phyloP scores from a whole-genome alignment of 2,888 invertebrate species.

The Anodontia alba region DNA sequence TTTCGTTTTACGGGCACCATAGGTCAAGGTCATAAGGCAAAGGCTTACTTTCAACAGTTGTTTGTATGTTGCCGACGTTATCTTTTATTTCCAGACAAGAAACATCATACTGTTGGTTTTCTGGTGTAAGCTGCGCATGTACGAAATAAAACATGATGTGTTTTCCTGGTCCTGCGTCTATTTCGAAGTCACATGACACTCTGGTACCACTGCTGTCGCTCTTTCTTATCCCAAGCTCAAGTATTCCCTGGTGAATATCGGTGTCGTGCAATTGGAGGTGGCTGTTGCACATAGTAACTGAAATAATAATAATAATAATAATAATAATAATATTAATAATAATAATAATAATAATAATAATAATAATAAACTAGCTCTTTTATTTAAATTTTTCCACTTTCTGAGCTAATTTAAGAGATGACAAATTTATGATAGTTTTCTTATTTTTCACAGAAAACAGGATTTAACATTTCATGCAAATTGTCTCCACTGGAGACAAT shows the following conservation, averaged over 20 bases:
- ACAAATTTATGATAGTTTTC: too few relatives aligned
- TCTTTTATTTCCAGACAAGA: conserved; percentile 1
- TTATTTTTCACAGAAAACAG: too few relatives aligned
- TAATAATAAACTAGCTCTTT: too few relatives aligned
- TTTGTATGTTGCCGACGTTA: conserved; percentile 7
- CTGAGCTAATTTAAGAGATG: too few relatives aligned
- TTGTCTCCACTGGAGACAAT: too few relatives aligned
- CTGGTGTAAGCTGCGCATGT: conserved; percentile 1
- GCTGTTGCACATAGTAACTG: conserved; percentile 52
- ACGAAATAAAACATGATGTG: conserved; percentile 58
- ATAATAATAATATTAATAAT: too few relatives aligned
- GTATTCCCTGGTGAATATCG: conserved; percentile 43
- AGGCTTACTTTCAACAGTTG: conserved; percentile 1
- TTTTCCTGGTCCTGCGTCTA: conserved; percentile 43
- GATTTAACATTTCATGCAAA: too few relatives aligned
- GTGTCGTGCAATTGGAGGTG: conserved; percentile 34
- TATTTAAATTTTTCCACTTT: too few relatives aligned
- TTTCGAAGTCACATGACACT: conserved; percentile 57
- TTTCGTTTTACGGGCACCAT: too few relatives aligned
- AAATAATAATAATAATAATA: conserved; percentile 24
- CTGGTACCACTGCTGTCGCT: conserved; percentile 43
- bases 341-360: too few relatives aligned
- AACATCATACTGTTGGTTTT: not conserved
- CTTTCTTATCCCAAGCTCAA: conserved; percentile 39
- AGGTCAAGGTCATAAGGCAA: too few relatives aligned